phyloP scores from a whole-genome alignment of 2,113 vertebrate species.

The Semnopithecus entellus region DNA sequence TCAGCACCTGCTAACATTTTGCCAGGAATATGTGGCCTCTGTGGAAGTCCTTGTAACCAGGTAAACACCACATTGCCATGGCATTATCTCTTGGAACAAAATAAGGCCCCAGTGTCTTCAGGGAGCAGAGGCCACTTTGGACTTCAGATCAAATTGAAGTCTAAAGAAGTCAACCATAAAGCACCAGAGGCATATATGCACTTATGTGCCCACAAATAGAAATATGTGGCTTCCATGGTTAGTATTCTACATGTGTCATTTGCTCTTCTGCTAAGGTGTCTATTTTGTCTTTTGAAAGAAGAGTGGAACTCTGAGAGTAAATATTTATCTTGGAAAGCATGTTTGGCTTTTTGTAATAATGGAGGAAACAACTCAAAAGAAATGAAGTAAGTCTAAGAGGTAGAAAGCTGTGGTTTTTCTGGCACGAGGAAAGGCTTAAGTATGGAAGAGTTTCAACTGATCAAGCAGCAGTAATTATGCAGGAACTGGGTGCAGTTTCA shows the following conservation, averaged over 20 bases:
- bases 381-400: background rate
- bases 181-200: background rate
- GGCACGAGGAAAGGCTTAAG: background rate
- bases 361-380: background rate
- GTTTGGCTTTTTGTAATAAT: background rate
- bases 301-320: background rate
- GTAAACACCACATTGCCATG: constrained; percentile 72
- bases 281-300: background rate
- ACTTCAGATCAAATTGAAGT: constrained; percentile 45
- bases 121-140: constrained; percentile 72
- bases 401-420: background rate
- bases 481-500: background rate
- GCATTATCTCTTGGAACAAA: constrained; percentile 68
- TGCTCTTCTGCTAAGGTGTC: background rate
- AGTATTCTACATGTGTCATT: background rate
- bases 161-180: constrained; percentile 28
- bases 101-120: constrained; percentile 55
- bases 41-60: constrained; percentile 74
- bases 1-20: constrained; percentile 6
- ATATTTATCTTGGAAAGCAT: constrained; percentile 50
- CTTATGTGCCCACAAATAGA: background rate
- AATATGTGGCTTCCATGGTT: background rate
- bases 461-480: background rate
- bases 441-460: background rate
- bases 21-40: constrained; percentile 48